A percentile compares a stretch with the other conserved stretches of the same genome.
Evolutionary conservation across 2,797 vertebrate genomes (phyloP).

Genomic region (Manis pentadactyla): DNA sequence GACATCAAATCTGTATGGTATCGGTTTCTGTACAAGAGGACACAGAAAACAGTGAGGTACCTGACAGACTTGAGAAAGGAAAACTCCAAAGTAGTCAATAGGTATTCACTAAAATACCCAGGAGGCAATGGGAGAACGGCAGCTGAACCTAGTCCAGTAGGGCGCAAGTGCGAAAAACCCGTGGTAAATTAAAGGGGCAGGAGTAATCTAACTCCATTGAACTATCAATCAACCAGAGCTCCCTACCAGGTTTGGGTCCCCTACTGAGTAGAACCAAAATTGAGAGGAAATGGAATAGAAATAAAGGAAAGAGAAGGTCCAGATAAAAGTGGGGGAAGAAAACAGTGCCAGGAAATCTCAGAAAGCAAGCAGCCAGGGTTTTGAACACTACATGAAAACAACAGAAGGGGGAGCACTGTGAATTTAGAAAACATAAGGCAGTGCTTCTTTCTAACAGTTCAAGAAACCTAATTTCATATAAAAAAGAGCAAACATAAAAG

Average conservation of each 20-base stretch:
- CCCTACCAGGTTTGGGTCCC: neutral
- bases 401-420: neutral
- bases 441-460: conserved; percentile 47
- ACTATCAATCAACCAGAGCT: conserved; percentile 3
- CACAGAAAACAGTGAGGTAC: neutral
- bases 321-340: neutral
- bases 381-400: conserved; percentile 20
- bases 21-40: neutral
- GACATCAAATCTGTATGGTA: neutral
- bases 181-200: neutral
- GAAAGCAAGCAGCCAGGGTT: conserved; percentile 21
- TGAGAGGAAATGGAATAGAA: neutral
- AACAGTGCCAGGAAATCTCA: conserved; percentile 1
- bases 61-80: conserved; percentile 29
- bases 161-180: neutral
- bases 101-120: neutral
- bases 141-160: neutral
- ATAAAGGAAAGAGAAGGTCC: neutral
- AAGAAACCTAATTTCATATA: conserved; percentile 39
- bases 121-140: neutral
- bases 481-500: conserved; percentile 32
- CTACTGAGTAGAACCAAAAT: neutral
- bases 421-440: conserved; percentile 48
- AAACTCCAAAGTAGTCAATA: neutral
- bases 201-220: neutral